These are phyloP conservation scores for Turdus rufiventris DNA, from an alignment of 2,113 vertebrate species.

Conservation along the genomic window DNA sequence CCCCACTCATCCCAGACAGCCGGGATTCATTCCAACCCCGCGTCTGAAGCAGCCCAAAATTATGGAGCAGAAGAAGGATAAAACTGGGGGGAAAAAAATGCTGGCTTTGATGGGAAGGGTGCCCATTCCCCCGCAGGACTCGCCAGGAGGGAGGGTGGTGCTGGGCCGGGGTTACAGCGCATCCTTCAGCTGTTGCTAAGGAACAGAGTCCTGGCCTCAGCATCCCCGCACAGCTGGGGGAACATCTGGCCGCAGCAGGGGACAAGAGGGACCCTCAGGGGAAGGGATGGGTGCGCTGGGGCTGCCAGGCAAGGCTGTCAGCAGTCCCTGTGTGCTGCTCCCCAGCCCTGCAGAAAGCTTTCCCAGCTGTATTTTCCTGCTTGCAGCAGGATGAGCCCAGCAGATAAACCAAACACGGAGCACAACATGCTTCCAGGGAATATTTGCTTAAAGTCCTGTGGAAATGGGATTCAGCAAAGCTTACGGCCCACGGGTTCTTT, in stretches of 20 bases:
- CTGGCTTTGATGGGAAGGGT: neutral
- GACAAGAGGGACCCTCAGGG: neutral
- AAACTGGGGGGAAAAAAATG: neutral
- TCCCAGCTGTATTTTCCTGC: neutral
- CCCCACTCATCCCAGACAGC: no score
- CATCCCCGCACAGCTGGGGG: neutral
- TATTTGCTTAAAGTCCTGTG: neutral
- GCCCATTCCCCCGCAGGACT: neutral
- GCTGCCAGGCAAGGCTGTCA: neutral
- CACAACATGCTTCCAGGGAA: neutral
- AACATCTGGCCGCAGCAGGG: neutral
- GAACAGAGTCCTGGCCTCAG: neutral
- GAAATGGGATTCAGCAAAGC: neutral
- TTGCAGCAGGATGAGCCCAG: neutral
- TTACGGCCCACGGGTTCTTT: neutral
- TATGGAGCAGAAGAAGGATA: neutral
- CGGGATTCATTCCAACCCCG: neutral
- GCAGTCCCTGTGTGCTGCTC: neutral
- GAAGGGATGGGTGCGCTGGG: fast-evolving
- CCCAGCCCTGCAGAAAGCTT: neutral
- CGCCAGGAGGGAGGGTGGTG: neutral
- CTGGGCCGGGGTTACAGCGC: neutral
- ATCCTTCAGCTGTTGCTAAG: conserved; percentile 25
- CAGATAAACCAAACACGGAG: neutral
- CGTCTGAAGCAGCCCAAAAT: neutral